Base-by-base conservation (phyloP, 2,888 invertebrate species). In the Drosophila borealis region DNA sequence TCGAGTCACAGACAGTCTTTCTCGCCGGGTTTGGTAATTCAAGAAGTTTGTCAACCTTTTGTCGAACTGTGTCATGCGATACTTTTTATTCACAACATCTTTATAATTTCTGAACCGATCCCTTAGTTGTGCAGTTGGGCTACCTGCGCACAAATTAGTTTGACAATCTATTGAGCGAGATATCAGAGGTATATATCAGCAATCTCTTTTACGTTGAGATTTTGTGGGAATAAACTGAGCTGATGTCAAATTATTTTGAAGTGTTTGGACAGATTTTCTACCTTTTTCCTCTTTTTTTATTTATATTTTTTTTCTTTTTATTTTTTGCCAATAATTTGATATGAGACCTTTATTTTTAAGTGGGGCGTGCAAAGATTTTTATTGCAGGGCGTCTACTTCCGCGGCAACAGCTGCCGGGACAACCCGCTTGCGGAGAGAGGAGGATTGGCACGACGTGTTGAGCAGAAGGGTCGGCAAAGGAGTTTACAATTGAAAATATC, bases 161-260 rank as follows among this genome's bases (percentile, higher is more conserved):
- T 86, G 85, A 86, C 85, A 86, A 88, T 88, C 82, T 88, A 62
- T 69, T 50, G 62, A 66, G 66, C 36, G 53, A 70, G 68, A 70
- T 74, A 67, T 62, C 50, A 39, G 37, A 46, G 19, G 37, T 17
- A 36, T 21, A 60, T 61, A 61, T 54, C 63, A 60, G 74, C 56
- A 69, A 74, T 64, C 59, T 72, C 36, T 62, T 69, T 59, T 48
- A 51, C 61, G 61, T 56, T 61, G 48, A 65, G 78, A 78, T 70
- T 78, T 84, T 90, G 89, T 91, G 91, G 90, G 90, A 91, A 91
- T 83, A 69, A 80, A 88, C 78, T 84, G 80, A 81, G 83, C 78
- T 79, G 81, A 88, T 91, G 91, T 91, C 90, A 91, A 89, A 91
- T 86, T 91, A 88, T 91, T 91, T 89, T 91, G 91, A 91, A 90